Percentiles rank a stretch among this genome's conserved stretches.
Evolutionary conservation across 2,113 vertebrate species (phyloP).

Genomic region (Toxostoma redivivum): DNA sequence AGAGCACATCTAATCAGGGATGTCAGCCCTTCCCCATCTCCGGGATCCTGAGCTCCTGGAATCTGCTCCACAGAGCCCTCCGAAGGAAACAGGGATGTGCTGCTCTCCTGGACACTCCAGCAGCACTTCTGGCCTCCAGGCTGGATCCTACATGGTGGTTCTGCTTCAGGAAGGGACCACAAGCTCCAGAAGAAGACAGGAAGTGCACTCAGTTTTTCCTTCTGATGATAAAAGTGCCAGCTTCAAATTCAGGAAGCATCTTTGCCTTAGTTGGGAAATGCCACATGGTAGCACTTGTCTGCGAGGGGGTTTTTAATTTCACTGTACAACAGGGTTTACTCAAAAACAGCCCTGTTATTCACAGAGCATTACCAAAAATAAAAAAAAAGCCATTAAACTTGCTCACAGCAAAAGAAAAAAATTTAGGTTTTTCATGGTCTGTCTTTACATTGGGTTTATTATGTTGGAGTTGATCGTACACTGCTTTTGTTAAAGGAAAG

Average conservation of each 20-base stretch:
- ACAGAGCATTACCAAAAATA: background rate
- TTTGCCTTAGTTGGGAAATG: background rate
- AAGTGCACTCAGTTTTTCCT: background rate
- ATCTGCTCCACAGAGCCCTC: background rate
- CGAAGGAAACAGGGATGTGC: background rate
- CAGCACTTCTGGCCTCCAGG: background rate
- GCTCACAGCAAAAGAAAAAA: background rate
- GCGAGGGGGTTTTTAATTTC: background rate
- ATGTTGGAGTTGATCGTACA: background rate
- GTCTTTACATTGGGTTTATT: background rate
- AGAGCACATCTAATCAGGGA: conserved; percentile 61
- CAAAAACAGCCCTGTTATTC: background rate
- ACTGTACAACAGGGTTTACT: background rate
- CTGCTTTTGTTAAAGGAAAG: background rate
- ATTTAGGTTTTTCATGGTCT: background rate
- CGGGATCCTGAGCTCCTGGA: background rate
- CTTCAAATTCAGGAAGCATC: background rate
- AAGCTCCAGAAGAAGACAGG: background rate
- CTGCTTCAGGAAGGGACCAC: background rate
- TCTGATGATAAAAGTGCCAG: background rate
- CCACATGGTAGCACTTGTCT: background rate
- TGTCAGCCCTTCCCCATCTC: conserved; percentile 58
- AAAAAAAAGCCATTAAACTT: background rate
- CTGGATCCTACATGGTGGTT: background rate
- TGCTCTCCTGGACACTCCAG: background rate